Conservation (phyloP, 1,140 invertebrate genomes). For the Drosophila tropicalis region DNA sequence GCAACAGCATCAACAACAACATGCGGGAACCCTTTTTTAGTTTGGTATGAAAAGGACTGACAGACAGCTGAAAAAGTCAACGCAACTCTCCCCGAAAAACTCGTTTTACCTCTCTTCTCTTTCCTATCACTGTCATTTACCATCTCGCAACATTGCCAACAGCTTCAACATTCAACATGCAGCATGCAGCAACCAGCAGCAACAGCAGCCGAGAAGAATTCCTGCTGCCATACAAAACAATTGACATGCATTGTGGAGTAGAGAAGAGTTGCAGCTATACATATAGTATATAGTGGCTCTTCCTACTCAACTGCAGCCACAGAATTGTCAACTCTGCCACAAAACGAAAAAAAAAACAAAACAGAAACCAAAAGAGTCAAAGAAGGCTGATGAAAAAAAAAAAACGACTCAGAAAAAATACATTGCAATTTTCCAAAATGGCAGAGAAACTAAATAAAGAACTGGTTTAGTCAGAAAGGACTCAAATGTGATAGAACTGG, state of each 20-base stretch:
- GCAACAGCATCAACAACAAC: conserved; percentile 13
- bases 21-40: conserved; percentile 13
- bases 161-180: neutral
- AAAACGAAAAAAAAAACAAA: conserved; percentile 12
- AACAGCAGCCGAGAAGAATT: conserved; percentile 63
- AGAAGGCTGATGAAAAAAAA: conserved; percentile 6
- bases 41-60: conserved; percentile 27
- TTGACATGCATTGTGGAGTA: conserved; percentile 72
- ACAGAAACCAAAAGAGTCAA: conserved; percentile 30
- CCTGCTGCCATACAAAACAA: conserved; percentile 79
- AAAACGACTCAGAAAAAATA: conserved; percentile 20
- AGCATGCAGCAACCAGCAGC: conserved; percentile 17
- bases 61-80: conserved; percentile 61
- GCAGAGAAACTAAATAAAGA: conserved; percentile 50
- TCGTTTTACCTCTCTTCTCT: neutral
- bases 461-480: conserved; percentile 55
- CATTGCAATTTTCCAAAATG: conserved; percentile 70
- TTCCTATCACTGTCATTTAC: neutral
- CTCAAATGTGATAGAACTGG: conserved; percentile 52
- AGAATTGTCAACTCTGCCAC: conserved; percentile 58
- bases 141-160: neutral
- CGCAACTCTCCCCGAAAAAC: conserved; percentile 27
- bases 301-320: conserved; percentile 49
- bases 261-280: conserved; percentile 14
- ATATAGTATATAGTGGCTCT: conserved; percentile 20